phyloP scores from a whole-genome alignment of 2,113 vertebrate species.

The Labrus mixtus region DNA sequence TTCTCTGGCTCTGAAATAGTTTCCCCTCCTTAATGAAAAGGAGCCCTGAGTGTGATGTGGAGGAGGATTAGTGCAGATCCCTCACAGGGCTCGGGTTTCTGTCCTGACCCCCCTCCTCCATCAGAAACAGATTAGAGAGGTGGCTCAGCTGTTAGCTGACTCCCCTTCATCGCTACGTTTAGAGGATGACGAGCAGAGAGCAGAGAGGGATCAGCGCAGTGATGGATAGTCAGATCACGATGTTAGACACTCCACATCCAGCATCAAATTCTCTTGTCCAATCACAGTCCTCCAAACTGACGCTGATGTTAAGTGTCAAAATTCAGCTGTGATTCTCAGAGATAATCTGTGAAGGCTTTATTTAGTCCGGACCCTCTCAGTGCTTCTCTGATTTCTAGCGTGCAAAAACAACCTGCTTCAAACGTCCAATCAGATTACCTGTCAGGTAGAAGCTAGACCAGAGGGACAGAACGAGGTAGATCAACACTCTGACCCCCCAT shows the following conservation, averaged over 20 bases:
- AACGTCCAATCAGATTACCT: not conserved
- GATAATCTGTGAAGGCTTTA: not conserved
- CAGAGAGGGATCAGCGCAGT: not conserved
- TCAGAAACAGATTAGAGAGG: slow-evolving; percentile 19
- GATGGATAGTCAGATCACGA: not conserved
- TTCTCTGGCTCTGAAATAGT: not conserved
- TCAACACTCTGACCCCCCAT: too few relatives aligned
- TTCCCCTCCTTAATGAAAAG: slow-evolving; percentile 15
- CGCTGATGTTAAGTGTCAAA: not conserved
- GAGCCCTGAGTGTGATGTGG: slow-evolving; percentile 23
- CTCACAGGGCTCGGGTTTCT: slow-evolving; percentile 30
- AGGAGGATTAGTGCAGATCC: slow-evolving; percentile 21
- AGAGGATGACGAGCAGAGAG: not conserved
- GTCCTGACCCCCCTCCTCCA: not conserved
- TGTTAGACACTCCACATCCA: not conserved
- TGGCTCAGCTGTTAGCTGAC: slow-evolving; percentile 12
- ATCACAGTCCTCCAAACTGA: not conserved
- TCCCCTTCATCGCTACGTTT: not conserved
- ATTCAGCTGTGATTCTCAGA: not conserved
- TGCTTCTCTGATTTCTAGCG: not conserved
- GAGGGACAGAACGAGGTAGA: too few relatives aligned
- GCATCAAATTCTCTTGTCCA: not conserved
- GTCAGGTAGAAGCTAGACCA: too few relatives aligned
- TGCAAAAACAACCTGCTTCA: not conserved
- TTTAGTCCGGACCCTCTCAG: not conserved